A percentile compares a stretch with the other conserved stretches of the same genome.
phyloP scores from a whole-genome alignment of 1,140 invertebrate genomes.

The Caenorhabditis elegans region WBcel235 BX284606.5:2250501-2251000 shows the following conservation, averaged over 20 bases:
- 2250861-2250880: background rate
- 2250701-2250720: background rate
- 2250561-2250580: background rate
- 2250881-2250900: background rate
- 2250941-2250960: slow-evolving; percentile 1
- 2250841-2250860: too few relatives aligned
- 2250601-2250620: too few relatives aligned
- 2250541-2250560: background rate
- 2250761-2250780: background rate
- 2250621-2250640: too few relatives aligned
- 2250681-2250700: background rate
- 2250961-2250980: too few relatives aligned
- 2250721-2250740: background rate
- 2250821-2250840: too few relatives aligned
- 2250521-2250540: slow-evolving; percentile 13
- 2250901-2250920: background rate
- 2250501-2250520: slow-evolving; percentile 26
- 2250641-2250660: background rate
- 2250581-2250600: too few relatives aligned
- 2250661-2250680: background rate
- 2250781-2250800: background rate
- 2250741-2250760: background rate
- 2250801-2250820: slow-evolving; percentile 17
- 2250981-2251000: too few relatives aligned
- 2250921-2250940: background rate